Conservation (phyloP, 2,113 vertebrate genomes). For the Gymnobelideus leadbeateri region DNA sequence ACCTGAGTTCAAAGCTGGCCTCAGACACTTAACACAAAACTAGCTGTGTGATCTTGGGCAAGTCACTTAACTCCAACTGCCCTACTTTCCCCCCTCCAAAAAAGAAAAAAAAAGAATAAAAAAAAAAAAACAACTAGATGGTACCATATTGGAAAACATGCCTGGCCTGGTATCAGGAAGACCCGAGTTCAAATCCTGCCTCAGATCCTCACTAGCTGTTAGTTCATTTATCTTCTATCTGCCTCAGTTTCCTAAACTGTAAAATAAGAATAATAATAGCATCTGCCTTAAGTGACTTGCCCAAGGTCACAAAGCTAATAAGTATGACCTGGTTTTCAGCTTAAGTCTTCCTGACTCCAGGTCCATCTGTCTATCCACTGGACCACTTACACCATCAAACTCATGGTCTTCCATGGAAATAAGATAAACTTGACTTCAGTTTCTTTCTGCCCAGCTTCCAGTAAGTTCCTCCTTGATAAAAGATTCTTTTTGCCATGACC, state of each 20-base stretch:
- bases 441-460: not conserved
- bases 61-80: no score
- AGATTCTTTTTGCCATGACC: no score
- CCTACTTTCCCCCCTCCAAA: no score
- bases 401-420: not conserved
- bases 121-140: no score
- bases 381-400: not conserved
- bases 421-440: not conserved
- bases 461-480: not conserved
- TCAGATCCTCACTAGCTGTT: not conserved
- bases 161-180: not conserved
- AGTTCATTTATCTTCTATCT: not conserved
- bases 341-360: not conserved
- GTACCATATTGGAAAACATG: not conserved
- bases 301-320: not conserved
- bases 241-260: not conserved
- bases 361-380: not conserved
- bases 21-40: no score
- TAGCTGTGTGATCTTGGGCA: no score
- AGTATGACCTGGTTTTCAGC: not conserved
- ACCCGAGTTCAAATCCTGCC: not conserved
- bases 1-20: no score
- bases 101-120: no score
- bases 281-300: not conserved
- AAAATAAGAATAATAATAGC: not conserved